These are phyloP conservation scores for Lepus townsendii DNA, from an alignment of 2,797 vertebrate genomes.

Conservation along the genomic window DNA sequence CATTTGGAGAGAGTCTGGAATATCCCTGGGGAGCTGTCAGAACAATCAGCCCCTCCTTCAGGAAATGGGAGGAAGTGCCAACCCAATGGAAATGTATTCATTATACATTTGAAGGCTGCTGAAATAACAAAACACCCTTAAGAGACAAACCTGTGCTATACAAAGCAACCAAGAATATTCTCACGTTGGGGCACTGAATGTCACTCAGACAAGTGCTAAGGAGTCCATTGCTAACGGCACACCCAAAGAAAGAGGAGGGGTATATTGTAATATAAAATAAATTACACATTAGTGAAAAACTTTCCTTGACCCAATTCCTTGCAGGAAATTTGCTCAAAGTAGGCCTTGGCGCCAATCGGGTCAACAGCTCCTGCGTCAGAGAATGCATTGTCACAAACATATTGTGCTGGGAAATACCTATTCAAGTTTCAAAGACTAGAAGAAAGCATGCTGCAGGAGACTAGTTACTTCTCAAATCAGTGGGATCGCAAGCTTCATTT, in stretches of 20 bases:
- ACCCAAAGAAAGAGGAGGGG: conserved; percentile 69
- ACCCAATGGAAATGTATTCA: conserved; percentile 90
- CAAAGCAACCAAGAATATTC: conserved; percentile 73
- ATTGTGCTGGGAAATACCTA: conserved; percentile 80
- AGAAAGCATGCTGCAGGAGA: conserved; percentile 8
- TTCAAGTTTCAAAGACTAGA: conserved; percentile 72
- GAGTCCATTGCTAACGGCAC: conserved; percentile 28
- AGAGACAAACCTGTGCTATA: conserved; percentile 64
- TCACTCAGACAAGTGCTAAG: conserved; percentile 42
- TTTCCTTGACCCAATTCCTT: conserved; percentile 82
- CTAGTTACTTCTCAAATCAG: too few relatives aligned
- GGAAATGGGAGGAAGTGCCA: conserved; percentile 91
- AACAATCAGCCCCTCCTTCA: conserved; percentile 88
- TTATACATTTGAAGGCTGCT: conserved; percentile 88
- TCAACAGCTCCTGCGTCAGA: conserved; percentile 81
- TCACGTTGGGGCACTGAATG: conserved; percentile 63
- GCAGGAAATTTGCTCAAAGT: conserved; percentile 86
- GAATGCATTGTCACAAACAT: conserved; percentile 63
- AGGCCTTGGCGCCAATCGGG: conserved; percentile 79
- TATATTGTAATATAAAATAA: conserved; percentile 70
- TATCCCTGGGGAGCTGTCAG: conserved; percentile 83
- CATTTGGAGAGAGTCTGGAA: conserved; percentile 83
- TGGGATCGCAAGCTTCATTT: conserved; percentile 46
- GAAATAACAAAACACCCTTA: conserved; percentile 88
- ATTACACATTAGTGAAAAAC: conserved; percentile 77